phyloP scores from a whole-genome alignment of 2,113 vertebrate species.

The Calyptommatus sinebrachiatus region DNA sequence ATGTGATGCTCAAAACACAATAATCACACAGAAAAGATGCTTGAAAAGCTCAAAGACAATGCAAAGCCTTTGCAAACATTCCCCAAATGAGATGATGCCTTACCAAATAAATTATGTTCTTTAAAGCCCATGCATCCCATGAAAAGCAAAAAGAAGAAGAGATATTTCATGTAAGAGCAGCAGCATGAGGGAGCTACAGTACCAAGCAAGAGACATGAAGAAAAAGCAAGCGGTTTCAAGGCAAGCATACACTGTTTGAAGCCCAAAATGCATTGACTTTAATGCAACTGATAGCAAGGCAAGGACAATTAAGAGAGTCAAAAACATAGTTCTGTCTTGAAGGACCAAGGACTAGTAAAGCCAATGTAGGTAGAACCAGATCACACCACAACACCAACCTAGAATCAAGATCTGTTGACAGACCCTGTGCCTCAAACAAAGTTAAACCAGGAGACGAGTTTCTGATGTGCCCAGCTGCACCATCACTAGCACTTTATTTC shows the following conservation, averaged over 20 bases:
- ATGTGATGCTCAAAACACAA: background rate
- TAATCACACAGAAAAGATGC: slow-evolving; percentile 36
- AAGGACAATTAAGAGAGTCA: slow-evolving; percentile 24
- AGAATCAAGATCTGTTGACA: background rate
- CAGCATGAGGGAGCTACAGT: slow-evolving; percentile 59
- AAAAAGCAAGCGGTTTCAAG: slow-evolving; percentile 42
- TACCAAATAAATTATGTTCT: slow-evolving; percentile 93
- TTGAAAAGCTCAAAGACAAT: slow-evolving; percentile 39
- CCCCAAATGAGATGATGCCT: slow-evolving; percentile 81
- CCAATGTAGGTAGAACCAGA: no score
- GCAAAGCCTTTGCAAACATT: slow-evolving; percentile 52
- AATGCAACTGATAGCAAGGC: slow-evolving; percentile 36
- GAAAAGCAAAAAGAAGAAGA: slow-evolving; percentile 81
- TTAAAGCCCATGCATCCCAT: slow-evolving; percentile 82
- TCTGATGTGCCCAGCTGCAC: no score
- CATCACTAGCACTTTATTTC: background rate
- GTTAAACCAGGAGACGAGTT: no score
- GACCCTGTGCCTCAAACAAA: background rate
- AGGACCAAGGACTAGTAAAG: background rate
- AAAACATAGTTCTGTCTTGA: background rate
- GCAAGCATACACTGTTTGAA: slow-evolving; percentile 52
- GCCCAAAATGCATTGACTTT: slow-evolving; percentile 44
- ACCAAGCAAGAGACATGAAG: slow-evolving; percentile 48
- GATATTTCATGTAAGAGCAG: slow-evolving; percentile 71
- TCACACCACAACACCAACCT: no score